Evolutionary conservation across 2,113 vertebrate genomes (phyloP).

Genomic region (Struthidea cinerea): DNA sequence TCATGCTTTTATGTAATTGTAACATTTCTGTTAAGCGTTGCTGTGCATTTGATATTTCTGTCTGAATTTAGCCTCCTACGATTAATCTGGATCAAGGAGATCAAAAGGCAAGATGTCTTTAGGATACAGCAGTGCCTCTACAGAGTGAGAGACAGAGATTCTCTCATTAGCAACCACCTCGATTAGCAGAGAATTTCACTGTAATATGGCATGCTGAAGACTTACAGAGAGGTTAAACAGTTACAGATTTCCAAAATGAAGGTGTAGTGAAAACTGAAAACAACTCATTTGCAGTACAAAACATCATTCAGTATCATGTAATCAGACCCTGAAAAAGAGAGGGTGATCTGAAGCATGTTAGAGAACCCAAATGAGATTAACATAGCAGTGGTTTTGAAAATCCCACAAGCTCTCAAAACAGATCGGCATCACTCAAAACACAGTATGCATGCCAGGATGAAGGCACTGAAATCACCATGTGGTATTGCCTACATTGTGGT

Average conservation of each 20-base stretch:
- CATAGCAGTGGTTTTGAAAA: slow-evolving; percentile 24
- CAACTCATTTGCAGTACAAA: neutral
- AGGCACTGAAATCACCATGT: neutral
- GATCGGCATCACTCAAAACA: neutral
- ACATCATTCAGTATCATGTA: neutral
- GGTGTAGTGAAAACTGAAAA: neutral
- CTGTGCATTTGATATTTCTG: neutral
- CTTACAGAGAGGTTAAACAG: neutral
- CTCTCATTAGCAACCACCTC: neutral
- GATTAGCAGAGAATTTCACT: neutral
- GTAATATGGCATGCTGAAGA: neutral
- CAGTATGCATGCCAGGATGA: neutral
- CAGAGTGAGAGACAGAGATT: neutral
- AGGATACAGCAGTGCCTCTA: neutral
- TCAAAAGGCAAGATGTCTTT: neutral
- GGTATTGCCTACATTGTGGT: neutral
- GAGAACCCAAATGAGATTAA: neutral
- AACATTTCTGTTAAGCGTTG: neutral
- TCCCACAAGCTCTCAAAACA: slow-evolving; percentile 19
- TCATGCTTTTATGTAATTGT: neutral
- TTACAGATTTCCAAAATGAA: neutral
- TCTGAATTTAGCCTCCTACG: neutral
- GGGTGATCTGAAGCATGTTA: neutral
- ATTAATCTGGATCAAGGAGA: neutral
- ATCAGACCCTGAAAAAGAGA: neutral